Percentiles rank a stretch among this genome's conserved stretches.
Conservation (phyloP, 2,113 vertebrate genomes). For the Poecilia latipinna region DNA sequence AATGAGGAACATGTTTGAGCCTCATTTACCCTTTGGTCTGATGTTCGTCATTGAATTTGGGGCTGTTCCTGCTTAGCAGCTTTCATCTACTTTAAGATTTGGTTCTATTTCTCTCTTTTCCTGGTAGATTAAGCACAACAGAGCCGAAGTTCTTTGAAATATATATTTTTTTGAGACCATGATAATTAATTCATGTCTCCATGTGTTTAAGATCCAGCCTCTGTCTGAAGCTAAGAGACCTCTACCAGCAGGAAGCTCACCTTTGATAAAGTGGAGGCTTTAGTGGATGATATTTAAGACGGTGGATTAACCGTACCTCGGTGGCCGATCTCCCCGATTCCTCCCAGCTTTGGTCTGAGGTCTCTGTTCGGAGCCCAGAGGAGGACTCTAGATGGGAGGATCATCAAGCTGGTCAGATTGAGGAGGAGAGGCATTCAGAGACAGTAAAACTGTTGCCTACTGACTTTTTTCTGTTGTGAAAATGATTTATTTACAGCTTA, state of each 20-base stretch:
- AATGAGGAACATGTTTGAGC: constrained; percentile 36
- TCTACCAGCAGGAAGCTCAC: constrained; percentile 82
- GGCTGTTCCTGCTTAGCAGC: constrained; percentile 32
- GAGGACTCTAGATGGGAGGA: background rate
- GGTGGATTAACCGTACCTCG: constrained; percentile 32
- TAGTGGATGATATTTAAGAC: constrained; percentile 80
- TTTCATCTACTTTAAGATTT: background rate
- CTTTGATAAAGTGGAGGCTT: constrained; percentile 77
- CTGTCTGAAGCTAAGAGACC: constrained; percentile 83
- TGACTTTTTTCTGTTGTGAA: background rate
- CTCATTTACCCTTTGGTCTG: constrained; percentile 19
- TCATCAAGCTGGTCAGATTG: constrained; percentile 30
- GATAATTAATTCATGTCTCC: constrained; percentile 2
- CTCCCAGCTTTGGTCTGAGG: background rate
- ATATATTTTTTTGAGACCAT: background rate
- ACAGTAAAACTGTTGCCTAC: constrained; percentile 22
- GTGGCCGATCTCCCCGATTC: constrained; percentile 12
- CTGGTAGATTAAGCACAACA: background rate
- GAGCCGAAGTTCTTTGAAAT: constrained; percentile 8
- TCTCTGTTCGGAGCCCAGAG: constrained; percentile 21
- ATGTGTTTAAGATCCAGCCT: constrained; percentile 79
- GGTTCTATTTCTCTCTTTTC: constrained; percentile 3
- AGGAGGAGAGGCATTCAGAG: constrained; percentile 45
- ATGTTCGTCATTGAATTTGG: constrained; percentile 30
- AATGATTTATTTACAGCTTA: background rate